These are phyloP conservation scores for Paratilapia polleni DNA, from an alignment of 2,113 vertebrate genomes.

Conservation along the genomic window DNA sequence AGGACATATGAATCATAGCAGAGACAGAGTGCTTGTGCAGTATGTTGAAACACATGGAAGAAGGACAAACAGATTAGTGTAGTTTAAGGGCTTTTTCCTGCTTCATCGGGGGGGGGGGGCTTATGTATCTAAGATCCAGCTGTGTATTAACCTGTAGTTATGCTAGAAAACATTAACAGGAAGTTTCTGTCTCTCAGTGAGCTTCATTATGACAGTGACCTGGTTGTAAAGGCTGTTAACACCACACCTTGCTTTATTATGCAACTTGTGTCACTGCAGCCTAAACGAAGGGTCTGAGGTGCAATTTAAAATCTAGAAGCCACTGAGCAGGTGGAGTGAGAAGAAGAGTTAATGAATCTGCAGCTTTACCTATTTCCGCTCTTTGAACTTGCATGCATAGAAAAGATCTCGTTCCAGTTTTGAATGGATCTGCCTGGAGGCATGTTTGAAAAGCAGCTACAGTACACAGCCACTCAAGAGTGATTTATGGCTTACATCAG, in stretches of 20 bases:
- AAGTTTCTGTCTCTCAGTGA: slow-evolving; percentile 19
- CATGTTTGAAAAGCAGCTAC: background rate
- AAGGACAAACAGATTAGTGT: background rate
- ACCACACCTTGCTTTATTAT: slow-evolving; percentile 57
- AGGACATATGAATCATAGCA: slow-evolving; percentile 53
- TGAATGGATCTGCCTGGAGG: background rate
- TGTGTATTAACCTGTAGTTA: slow-evolving; percentile 20
- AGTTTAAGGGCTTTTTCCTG: background rate
- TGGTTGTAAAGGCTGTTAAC: slow-evolving; percentile 3
- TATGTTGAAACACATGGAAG: slow-evolving; percentile 15
- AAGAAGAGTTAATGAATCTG: background rate
- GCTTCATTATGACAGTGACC: background rate
- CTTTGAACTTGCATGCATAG: background rate
- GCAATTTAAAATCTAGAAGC: slow-evolving; percentile 25
- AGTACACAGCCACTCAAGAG: background rate
- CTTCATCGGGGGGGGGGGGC: background rate
- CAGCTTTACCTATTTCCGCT: background rate
- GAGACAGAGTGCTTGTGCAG: background rate
- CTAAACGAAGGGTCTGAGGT: background rate
- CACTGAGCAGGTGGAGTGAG: slow-evolving; percentile 43
- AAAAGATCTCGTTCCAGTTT: slow-evolving; percentile 8
- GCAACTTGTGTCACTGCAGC: background rate
- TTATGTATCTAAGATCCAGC: background rate
- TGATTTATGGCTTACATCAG: background rate
- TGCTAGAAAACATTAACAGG: slow-evolving; percentile 18